phyloP scores from a whole-genome alignment of 2,888 invertebrate species.

The Suillia variegata region DNA sequence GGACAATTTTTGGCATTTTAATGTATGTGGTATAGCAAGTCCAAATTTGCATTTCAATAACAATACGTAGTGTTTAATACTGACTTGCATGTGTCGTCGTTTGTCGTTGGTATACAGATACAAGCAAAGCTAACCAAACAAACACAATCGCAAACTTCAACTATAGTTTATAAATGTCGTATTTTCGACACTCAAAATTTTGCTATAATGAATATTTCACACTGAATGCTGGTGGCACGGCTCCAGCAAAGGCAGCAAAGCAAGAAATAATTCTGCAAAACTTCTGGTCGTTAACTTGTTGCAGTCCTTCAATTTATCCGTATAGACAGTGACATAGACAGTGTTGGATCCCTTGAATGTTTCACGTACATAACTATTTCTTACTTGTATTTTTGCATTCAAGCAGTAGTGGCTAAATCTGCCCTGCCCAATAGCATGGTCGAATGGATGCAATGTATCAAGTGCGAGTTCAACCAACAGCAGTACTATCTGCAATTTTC shows the following conservation, averaged over 20 bases:
- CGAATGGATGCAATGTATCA: neutral
- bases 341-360: too few species aligned
- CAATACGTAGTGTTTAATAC: too few species aligned
- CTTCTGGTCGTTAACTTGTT: neutral
- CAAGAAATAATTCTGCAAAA: slow-evolving; percentile 13
- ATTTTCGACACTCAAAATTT: slow-evolving; percentile 23
- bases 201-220: slow-evolving; percentile 8
- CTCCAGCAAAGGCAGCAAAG: slow-evolving; percentile 13
- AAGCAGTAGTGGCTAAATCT: neutral
- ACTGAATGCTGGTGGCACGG: neutral
- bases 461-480: neutral
- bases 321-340: too few species aligned
- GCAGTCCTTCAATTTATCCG: too few species aligned
- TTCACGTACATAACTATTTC: too few species aligned
- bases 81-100: too few species aligned
- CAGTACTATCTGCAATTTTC: neutral
- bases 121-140: too few species aligned
- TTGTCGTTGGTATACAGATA: too few species aligned
- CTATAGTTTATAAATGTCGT: slow-evolving; percentile 31
- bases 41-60: too few species aligned
- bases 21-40: slow-evolving; percentile 1
- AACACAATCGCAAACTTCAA: neutral
- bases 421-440: slow-evolving; percentile 6
- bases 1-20: slow-evolving; percentile 7
- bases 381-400: too few species aligned